Evolutionary conservation across 2,113 vertebrate species (phyloP).

Genomic region (Megalops atlanticus): DNA sequence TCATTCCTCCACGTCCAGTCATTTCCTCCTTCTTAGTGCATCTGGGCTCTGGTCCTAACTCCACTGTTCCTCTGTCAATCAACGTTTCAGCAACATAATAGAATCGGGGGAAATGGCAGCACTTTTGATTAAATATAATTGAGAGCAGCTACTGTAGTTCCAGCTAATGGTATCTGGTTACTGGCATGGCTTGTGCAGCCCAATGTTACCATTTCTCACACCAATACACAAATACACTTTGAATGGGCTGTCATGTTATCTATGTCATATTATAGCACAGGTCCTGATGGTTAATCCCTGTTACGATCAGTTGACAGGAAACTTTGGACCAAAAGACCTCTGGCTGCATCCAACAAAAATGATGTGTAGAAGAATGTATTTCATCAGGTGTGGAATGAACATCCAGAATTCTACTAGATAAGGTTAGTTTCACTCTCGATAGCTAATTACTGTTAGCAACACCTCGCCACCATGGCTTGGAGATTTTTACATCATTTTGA

Average conservation of each 20-base stretch:
- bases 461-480: no score
- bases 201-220: background rate
- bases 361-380: no score
- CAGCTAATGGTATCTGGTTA: no score
- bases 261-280: background rate
- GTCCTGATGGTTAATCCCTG: background rate
- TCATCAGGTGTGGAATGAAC: no score
- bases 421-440: no score
- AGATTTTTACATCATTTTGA: no score
- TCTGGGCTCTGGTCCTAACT: background rate
- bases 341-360: background rate
- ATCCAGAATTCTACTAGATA: no score
- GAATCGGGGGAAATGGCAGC: background rate
- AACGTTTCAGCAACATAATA: background rate
- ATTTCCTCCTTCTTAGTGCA: background rate
- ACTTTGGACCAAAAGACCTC: background rate
- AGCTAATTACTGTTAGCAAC: no score
- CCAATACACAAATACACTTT: background rate
- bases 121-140: constrained; percentile 36
- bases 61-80: background rate
- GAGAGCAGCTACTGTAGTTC: constrained; percentile 15
- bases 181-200: no score
- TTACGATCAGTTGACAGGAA: background rate
- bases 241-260: background rate
- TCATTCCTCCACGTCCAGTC: background rate